Base-by-base conservation (phyloP, 2,888 invertebrate genomes). In the Cheilosia variabilis region DNA sequence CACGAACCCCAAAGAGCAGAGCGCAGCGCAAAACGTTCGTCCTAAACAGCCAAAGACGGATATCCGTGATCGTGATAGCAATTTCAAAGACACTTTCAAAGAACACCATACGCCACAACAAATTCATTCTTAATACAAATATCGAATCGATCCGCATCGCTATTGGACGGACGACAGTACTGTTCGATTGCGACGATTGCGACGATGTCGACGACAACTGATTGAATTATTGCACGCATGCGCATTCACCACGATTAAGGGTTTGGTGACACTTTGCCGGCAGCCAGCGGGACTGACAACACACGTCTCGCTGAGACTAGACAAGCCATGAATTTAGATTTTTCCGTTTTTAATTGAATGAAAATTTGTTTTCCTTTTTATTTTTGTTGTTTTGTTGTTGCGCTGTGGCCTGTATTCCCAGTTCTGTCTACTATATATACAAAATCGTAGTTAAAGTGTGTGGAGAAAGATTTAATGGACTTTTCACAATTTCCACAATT, bases 151-250 rank as follows among this genome's bases (percentile, higher is more conserved):
- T 83, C 65, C 60, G 71, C 71, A 53, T 82, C 66, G 62, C 66
- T 45, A 78, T 55, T 72, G 10, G 24, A 43, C 53, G 43, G 53
- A 31, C 43, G 53, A 22, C 50, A 7, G 41, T 22, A 2, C 53
- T 13, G 19, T 9, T 27, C 27, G 34, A 41, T 22, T 37, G 31
- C 27, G n/a, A 37, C 27, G 34, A 41, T 22, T 37, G 31, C 27
- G n/a, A 47, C 58, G 34, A 27, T 27, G 27, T 27, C 27, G 27
- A 37, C 43, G 65, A 55, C 63, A 27, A 65, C 41, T 84, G 84
- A 84, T 84, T 84, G 84, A 84, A 84, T 84, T 84, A 84, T 84
- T 84, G 80, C 84, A 84, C 84, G 84, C 79, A 76, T 80, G 84
- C 80, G 75, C 75, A 84, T 80, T 84, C 80, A 80, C 37, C 34